Percentiles rank a stretch among this genome's conserved stretches.
phyloP scores from a whole-genome alignment of 2,113 vertebrate genomes.

The Cochlearius cochlearius region DNA sequence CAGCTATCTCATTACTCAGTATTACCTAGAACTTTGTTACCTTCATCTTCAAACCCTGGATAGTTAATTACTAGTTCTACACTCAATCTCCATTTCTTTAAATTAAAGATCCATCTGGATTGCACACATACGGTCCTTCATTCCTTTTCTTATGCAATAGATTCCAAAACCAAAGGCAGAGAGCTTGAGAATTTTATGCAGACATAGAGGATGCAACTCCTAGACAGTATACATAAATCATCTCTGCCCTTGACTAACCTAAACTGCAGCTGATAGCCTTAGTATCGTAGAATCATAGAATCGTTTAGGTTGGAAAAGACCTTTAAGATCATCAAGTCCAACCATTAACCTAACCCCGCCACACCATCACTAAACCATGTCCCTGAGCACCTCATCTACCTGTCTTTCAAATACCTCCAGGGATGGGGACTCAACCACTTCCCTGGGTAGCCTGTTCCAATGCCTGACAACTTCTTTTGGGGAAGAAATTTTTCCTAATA shows the following conservation, averaged over 20 bases:
- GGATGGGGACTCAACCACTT: not conserved
- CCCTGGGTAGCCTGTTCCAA: not conserved
- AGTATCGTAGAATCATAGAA: not conserved
- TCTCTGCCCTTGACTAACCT: not conserved
- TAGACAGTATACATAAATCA: not conserved
- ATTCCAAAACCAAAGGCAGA: not conserved
- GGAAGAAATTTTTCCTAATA: too few relatives aligned
- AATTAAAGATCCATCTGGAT: not conserved
- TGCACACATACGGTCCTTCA: not conserved
- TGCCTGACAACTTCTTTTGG: not conserved
- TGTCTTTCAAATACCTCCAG: not conserved
- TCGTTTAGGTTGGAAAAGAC: not conserved
- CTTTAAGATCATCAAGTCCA: not conserved
- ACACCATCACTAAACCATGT: not conserved
- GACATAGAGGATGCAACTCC: not conserved
- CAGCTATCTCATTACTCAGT: constrained; percentile 23
- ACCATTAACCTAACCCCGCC: too few relatives aligned
- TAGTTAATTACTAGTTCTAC: not conserved
- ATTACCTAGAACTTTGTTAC: not conserved
- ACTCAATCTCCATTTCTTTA: not conserved
- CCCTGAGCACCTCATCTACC: not conserved
- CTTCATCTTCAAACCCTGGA: not conserved
- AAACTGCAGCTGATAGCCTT: not conserved
- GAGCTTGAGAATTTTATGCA: not conserved
- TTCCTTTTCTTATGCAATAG: not conserved